These are phyloP conservation scores for Callaeas wilsoni DNA, from an alignment of 2,113 vertebrate genomes.

Conservation along the genomic window DNA sequence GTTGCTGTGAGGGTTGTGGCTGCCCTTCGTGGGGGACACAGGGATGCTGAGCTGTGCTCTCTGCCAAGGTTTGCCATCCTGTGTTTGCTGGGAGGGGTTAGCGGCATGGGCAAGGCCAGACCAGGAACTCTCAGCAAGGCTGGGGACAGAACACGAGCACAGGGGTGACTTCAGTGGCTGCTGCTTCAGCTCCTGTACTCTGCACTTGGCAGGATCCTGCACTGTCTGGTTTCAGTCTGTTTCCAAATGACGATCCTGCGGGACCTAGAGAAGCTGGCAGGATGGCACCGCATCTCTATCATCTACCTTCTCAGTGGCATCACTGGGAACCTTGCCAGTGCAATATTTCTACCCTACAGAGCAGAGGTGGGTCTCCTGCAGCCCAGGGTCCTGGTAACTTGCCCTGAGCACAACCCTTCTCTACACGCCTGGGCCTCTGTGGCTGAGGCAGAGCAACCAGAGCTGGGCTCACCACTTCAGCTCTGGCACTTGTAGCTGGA, in stretches of 20 bases:
- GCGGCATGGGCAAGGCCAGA: fast-evolving
- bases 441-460: background rate
- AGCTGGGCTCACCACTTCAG: background rate
- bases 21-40: background rate
- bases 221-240: constrained; percentile 94
- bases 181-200: constrained; percentile 39
- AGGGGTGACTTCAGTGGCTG: background rate
- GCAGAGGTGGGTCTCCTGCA: constrained; percentile 84
- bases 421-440: background rate
- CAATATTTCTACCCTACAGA: constrained; percentile 96
- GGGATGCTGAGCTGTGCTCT: background rate
- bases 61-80: background rate
- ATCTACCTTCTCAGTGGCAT: constrained; percentile 97
- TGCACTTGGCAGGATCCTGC: constrained; percentile 84
- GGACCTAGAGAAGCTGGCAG: constrained; percentile 96
- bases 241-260: constrained; percentile 99
- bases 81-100: background rate
- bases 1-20: background rate
- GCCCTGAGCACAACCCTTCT: background rate
- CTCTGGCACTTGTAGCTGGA: background rate
- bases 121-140: background rate
- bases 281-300: constrained; percentile 97
- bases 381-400: background rate
- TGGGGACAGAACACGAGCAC: background rate
- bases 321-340: constrained; percentile 94